Evolutionary conservation across 2,888 invertebrate species (phyloP).

Genomic region (Drosophila borborema): DNA sequence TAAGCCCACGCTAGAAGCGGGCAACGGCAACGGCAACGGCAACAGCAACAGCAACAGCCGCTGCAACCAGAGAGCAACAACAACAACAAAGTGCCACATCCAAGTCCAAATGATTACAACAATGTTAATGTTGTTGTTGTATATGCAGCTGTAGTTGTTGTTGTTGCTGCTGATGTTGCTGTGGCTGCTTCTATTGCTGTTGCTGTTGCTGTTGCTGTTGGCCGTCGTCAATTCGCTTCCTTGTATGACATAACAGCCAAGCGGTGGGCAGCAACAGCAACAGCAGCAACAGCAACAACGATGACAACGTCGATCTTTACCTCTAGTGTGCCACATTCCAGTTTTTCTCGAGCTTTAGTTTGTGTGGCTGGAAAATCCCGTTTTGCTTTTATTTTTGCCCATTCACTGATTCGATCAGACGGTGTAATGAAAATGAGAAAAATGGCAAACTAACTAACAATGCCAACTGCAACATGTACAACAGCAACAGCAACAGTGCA

Average conservation of each 20-base stretch:
- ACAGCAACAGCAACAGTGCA: conserved; percentile 45
- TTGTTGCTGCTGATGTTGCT: conserved; percentile 12
- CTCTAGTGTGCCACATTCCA: conserved; percentile 78
- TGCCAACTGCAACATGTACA: conserved; percentile 68
- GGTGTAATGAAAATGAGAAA: conserved; percentile 64
- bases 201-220: conserved; percentile 27
- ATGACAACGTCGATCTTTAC: conserved; percentile 73
- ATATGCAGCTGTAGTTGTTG: conserved; percentile 30
- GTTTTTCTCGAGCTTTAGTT: conserved; percentile 45
- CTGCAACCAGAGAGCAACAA: conserved; percentile 24
- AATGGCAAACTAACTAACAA: conserved; percentile 71
- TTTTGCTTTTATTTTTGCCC: conserved; percentile 54
- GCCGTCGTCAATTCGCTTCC: conserved; percentile 74
- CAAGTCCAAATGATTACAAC: conserved; percentile 64
- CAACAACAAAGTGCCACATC: conserved; percentile 44
- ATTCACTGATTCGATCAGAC: conserved; percentile 78
- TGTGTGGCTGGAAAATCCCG: conserved; percentile 18
- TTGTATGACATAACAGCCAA: conserved; percentile 80
- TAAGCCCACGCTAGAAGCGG: conserved; percentile 60
- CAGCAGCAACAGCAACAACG: conserved; percentile 33
- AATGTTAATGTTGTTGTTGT: conserved; percentile 52
- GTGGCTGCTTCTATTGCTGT: not conserved
- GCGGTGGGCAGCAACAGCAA: conserved; percentile 48
- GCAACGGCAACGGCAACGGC: conserved; percentile 30
- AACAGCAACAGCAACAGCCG: conserved; percentile 12